A percentile compares a stretch with the other conserved stretches of the same genome.
Conservation (phyloP, 2,113 vertebrate genomes). For the Rhinolophus sinicus region DNA sequence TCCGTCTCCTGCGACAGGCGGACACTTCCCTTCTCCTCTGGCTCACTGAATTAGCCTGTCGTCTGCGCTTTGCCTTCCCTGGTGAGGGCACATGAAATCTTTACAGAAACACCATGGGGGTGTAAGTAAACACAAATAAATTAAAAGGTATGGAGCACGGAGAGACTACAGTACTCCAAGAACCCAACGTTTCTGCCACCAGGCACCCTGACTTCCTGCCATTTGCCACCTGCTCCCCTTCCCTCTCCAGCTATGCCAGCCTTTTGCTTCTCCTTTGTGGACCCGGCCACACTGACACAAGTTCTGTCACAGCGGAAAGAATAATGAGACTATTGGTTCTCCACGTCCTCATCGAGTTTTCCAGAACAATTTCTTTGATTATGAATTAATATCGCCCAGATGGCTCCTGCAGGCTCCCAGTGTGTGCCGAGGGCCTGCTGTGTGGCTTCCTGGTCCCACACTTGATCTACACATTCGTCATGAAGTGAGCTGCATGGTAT, state of each 20-base stretch:
- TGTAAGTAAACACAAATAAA: background rate
- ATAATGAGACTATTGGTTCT: no score
- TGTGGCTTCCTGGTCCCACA: background rate
- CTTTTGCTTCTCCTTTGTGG: fast-evolving
- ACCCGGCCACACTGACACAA: background rate
- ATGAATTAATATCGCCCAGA: background rate
- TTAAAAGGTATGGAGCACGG: background rate
- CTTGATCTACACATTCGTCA: no score
- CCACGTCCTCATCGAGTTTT: background rate
- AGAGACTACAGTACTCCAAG: background rate
- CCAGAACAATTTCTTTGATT: background rate
- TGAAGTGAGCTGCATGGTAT: fast-evolving
- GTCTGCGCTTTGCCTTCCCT: background rate
- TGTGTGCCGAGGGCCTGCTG: fast-evolving
- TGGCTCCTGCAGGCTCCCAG: background rate
- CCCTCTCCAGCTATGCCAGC: background rate
- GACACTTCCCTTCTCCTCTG: background rate
- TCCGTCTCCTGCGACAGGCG: no score
- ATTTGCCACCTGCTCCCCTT: no score
- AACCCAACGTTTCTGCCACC: no score
- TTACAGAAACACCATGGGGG: background rate
- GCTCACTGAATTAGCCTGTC: background rate
- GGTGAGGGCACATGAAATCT: background rate
- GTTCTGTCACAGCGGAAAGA: background rate
- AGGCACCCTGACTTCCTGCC: fast-evolving